phyloP scores from a whole-genome alignment of 1,140 invertebrate genomes.

The Drosophila pectinifera region DNA sequence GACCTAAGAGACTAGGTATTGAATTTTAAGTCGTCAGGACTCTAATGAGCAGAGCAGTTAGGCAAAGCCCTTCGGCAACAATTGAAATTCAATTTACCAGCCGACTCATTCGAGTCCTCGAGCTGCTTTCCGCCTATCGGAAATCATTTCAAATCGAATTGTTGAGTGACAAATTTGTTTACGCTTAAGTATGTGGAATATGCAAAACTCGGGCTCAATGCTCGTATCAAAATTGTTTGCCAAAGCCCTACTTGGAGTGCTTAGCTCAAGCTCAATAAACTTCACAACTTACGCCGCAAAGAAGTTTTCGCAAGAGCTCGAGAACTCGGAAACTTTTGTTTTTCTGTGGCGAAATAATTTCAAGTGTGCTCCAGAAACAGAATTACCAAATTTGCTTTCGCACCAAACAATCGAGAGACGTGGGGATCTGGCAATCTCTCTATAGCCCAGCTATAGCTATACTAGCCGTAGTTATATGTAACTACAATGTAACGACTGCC shows the following conservation, averaged over 20 bases:
- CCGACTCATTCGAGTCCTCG: too few species aligned
- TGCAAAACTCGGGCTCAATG: constrained; percentile 18
- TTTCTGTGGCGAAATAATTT: constrained; percentile 34
- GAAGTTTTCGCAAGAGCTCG: constrained; percentile 25
- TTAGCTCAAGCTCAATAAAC: constrained; percentile 47
- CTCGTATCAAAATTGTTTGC: constrained; percentile 35
- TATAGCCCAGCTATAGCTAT: not conserved
- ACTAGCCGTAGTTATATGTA: constrained; percentile 20
- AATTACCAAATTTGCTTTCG: constrained; percentile 54
- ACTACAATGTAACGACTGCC: constrained; percentile 45
- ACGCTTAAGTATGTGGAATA: constrained; percentile 23
- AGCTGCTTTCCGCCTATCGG: too few species aligned
- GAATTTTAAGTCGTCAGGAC: constrained; percentile 17
- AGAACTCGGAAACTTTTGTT: constrained; percentile 16
- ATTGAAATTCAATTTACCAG: constrained; percentile 54
- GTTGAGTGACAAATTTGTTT: constrained; percentile 35
- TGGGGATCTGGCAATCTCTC: constrained; percentile 46
- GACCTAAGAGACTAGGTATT: constrained; percentile 42
- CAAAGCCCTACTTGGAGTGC: constrained; percentile 31
- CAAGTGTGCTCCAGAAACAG: constrained; percentile 32
- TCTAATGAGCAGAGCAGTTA: constrained; percentile 20
- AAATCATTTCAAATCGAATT: constrained; percentile 9
- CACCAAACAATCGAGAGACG: constrained; percentile 45
- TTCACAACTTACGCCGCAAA: constrained; percentile 34
- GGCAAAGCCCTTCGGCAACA: constrained; percentile 9